Percentiles rank a stretch among this genome's conserved stretches.
Conservation (phyloP, 2,113 vertebrate species). For the Dromas ardeola region DNA sequence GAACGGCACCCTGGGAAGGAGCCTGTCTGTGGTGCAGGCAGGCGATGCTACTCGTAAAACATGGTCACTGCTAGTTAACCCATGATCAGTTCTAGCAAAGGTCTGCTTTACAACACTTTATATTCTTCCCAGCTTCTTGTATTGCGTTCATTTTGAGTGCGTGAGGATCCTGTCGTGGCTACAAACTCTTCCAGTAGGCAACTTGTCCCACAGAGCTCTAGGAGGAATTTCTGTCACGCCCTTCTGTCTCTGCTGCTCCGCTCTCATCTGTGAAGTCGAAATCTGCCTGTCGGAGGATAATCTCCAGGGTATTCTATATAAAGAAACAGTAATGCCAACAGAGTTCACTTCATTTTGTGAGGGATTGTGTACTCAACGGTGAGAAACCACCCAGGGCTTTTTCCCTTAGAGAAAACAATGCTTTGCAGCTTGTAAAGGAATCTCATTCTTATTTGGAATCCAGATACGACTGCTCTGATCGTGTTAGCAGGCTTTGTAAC, state of each 20-base stretch:
- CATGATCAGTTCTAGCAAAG: background rate
- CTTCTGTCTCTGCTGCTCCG: background rate
- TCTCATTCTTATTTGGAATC: background rate
- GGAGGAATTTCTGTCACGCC: background rate
- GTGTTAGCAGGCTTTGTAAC: background rate
- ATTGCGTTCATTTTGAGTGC: rapidly evolving
- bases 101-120: background rate
- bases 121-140: background rate
- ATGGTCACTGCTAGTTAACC: rapidly evolving
- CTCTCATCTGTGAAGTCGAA: background rate
- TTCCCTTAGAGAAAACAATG: background rate
- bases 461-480: background rate
- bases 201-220: background rate
- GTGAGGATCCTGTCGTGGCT: background rate
- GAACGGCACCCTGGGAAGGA: background rate
- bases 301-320: conserved; percentile 40
- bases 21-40: rapidly evolving
- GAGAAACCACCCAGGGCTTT: background rate
- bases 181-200: background rate
- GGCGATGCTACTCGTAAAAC: rapidly evolving
- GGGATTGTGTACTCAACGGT: background rate
- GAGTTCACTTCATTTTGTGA: background rate
- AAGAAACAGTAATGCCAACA: background rate
- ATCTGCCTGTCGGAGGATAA: conserved; percentile 39
- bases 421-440: background rate